These are phyloP conservation scores for Drosophila saltans DNA, from an alignment of 1,140 invertebrate genomes.

Conservation along the genomic window DNA sequence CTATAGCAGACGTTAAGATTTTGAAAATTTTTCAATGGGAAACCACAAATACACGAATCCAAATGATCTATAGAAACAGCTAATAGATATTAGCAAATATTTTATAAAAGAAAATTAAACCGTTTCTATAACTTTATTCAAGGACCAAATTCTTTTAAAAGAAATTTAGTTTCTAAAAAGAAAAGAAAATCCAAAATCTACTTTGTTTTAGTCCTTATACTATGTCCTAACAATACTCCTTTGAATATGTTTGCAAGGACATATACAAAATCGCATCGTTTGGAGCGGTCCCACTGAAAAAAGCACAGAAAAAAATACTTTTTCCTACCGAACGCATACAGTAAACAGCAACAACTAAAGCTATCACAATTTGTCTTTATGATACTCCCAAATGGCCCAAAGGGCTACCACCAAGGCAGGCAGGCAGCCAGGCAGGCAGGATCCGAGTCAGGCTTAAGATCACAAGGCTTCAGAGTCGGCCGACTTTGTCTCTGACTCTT, in stretches of 20 bases:
- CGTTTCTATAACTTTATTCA: no score
- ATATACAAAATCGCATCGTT: not conserved
- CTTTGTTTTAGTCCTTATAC: no score
- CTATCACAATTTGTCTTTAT: constrained; percentile 75
- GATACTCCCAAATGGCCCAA: constrained; percentile 49
- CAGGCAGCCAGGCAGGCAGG: constrained; percentile 22
- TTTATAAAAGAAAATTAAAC: no score
- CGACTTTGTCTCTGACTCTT: not conserved
- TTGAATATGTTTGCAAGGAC: not conserved
- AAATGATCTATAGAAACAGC: no score
- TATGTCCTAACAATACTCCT: no score
- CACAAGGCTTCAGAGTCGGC: constrained; percentile 6
- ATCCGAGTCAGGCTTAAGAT: not conserved
- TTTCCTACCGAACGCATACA: not conserved
- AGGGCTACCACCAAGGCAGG: constrained; percentile 58
- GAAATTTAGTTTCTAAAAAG: no score
- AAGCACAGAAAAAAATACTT: not conserved
- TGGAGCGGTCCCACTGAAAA: not conserved
- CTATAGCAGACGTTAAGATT: not conserved
- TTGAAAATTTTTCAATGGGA: no score
- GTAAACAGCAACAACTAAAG: constrained; percentile 34
- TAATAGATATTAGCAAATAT: no score
- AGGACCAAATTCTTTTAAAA: no score
- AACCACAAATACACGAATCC: no score
- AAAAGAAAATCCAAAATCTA: no score